A percentile compares a stretch with the other conserved stretches of the same genome.
phyloP scores from a whole-genome alignment of 2,888 invertebrate genomes.

The Habrosyne pyritoides region DNA sequence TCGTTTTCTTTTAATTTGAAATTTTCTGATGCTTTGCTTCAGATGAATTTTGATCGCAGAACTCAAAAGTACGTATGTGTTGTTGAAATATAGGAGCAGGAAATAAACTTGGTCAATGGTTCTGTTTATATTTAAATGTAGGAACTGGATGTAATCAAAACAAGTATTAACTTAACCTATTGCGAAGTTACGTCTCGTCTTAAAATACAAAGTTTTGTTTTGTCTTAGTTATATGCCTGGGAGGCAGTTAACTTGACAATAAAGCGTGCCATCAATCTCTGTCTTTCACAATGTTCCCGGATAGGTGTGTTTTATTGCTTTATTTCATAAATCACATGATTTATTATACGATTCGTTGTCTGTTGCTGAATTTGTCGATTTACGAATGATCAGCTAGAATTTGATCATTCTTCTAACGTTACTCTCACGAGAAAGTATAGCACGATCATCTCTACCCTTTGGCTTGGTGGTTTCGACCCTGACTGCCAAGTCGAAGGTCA shows the following conservation, averaged over 20 bases:
- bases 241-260: neutral
- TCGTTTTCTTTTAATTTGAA: neutral
- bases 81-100: no score
- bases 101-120: no score
- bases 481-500: no score
- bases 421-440: no score
- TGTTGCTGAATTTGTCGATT: slow-evolving; percentile 10
- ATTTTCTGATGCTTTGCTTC: no score
- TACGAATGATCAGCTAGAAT: neutral
- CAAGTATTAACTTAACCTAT: neutral
- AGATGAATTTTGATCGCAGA: neutral
- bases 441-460: no score
- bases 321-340: slow-evolving; percentile 20
- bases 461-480: no score
- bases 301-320: slow-evolving; percentile 17
- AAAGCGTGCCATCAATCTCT: slow-evolving; percentile 13
- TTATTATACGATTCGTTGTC: slow-evolving; percentile 19
- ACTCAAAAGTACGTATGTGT: no score
- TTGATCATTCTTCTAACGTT: no score
- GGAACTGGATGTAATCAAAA: neutral
- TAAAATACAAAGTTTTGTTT: neutral
- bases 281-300: slow-evolving; percentile 9
- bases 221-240: neutral
- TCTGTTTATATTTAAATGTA: no score
- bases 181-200: neutral